These are phyloP conservation scores for Lepus americanus DNA, from an alignment of 2,113 vertebrate species.

Conservation along the genomic window DNA sequence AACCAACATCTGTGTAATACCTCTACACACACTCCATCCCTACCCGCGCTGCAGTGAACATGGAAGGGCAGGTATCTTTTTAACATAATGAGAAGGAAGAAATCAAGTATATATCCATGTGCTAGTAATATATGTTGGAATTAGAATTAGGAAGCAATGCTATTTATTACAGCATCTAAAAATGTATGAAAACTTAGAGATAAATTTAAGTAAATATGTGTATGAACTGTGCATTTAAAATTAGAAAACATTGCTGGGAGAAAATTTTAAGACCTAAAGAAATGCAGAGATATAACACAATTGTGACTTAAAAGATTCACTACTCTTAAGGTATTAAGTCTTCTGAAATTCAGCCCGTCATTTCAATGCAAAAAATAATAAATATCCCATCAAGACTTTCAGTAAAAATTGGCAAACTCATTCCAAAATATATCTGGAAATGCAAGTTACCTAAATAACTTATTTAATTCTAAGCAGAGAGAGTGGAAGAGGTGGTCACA, in stretches of 20 bases:
- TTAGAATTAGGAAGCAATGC: neutral
- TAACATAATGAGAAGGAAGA: neutral
- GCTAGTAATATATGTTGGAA: neutral
- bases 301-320: neutral
- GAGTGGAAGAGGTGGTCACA: no score
- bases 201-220: neutral
- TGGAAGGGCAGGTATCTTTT: neutral
- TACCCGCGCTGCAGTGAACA: neutral
- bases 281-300: neutral
- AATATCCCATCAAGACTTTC: neutral
- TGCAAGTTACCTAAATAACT: neutral
- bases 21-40: no score
- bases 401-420: neutral
- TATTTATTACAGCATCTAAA: slow-evolving; percentile 18
- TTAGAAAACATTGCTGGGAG: neutral
- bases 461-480: no score
- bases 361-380: neutral
- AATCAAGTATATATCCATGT: neutral
- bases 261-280: neutral
- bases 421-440: neutral
- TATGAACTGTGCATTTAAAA: neutral
- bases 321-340: neutral
- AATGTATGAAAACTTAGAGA: neutral
- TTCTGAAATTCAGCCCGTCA: neutral
- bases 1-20: neutral